Conservation (phyloP, 2,888 invertebrate genomes). For the Microctonus aethiopoides region DNA sequence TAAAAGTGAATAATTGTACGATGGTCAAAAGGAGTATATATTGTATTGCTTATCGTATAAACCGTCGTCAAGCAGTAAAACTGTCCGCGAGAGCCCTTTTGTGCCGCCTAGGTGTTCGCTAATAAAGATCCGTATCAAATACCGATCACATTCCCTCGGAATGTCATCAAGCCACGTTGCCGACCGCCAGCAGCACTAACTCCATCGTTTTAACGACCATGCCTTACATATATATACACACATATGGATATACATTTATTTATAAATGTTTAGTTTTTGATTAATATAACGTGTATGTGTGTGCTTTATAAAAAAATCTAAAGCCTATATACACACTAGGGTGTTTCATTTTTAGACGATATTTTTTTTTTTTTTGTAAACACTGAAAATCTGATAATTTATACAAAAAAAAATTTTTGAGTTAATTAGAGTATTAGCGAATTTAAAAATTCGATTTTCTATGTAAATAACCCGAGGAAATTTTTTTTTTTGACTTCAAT, state of each 20-base stretch:
- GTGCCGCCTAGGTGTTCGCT: slow-evolving; percentile 39
- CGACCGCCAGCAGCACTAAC: slow-evolving; percentile 19
- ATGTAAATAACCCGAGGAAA: too few species aligned
- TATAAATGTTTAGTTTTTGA: not conserved
- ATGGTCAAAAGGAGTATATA: not conserved
- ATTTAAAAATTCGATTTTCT: too few species aligned
- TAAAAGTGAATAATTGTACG: slow-evolving; percentile 19
- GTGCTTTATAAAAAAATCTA: too few species aligned
- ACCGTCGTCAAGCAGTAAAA: slow-evolving; percentile 18
- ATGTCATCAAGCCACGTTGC: slow-evolving; percentile 38
- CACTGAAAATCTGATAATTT: too few species aligned
- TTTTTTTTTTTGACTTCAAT: too few species aligned
- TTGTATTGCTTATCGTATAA: slow-evolving; percentile 12
- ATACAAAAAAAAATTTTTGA: too few species aligned
- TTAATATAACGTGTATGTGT: not conserved
- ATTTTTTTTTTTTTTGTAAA: too few species aligned
- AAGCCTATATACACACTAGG: too few species aligned
- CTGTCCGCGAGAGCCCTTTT: slow-evolving; percentile 13
- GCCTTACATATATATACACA: not conserved
- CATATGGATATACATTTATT: slow-evolving; percentile 4
- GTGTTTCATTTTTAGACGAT: too few species aligned
- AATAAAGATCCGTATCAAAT: slow-evolving; percentile 47
- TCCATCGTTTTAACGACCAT: slow-evolving; percentile 12
- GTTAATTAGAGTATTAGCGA: too few species aligned
- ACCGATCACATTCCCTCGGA: slow-evolving; percentile 43